Percentiles rank a stretch among this genome's conserved stretches.
These are phyloP conservation scores for Emydocephalus ijimae DNA, from an alignment of 2,113 vertebrate species.

Conservation along the genomic window DNA sequence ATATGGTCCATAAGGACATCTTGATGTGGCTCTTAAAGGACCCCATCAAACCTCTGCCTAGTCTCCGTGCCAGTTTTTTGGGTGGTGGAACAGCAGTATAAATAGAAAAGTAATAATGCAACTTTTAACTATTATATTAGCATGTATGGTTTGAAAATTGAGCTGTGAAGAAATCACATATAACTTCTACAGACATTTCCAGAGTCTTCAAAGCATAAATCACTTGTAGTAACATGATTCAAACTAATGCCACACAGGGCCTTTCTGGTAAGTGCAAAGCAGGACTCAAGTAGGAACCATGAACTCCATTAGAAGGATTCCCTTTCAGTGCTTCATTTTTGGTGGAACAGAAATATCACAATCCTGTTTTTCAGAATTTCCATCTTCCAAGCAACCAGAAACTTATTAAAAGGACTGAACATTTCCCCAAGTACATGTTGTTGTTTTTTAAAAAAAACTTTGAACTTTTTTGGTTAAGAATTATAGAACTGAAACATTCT, in stretches of 20 bases:
- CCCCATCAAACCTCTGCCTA: background rate
- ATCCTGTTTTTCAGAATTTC: background rate
- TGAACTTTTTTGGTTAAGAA: background rate
- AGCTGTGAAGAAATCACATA: background rate
- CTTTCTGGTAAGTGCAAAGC: background rate
- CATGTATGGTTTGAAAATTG: background rate
- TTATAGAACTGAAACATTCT: background rate
- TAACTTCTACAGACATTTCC: background rate
- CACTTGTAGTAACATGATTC: background rate
- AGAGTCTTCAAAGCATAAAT: background rate
- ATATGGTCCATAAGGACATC: background rate
- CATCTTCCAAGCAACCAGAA: background rate
- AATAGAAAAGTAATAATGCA: background rate
- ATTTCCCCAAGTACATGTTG: background rate
- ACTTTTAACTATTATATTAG: background rate
- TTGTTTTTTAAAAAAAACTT: background rate
- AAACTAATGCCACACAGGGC: background rate
- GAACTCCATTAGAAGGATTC: no score
- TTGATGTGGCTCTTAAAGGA: background rate
- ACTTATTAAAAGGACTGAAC: background rate
- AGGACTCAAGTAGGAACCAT: background rate
- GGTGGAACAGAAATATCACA: background rate
- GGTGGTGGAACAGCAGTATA: background rate
- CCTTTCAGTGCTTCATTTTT: background rate
- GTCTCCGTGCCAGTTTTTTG: background rate